Conservation (phyloP, 2,797 vertebrate genomes). For the Setipinna tenuifilis region DNA sequence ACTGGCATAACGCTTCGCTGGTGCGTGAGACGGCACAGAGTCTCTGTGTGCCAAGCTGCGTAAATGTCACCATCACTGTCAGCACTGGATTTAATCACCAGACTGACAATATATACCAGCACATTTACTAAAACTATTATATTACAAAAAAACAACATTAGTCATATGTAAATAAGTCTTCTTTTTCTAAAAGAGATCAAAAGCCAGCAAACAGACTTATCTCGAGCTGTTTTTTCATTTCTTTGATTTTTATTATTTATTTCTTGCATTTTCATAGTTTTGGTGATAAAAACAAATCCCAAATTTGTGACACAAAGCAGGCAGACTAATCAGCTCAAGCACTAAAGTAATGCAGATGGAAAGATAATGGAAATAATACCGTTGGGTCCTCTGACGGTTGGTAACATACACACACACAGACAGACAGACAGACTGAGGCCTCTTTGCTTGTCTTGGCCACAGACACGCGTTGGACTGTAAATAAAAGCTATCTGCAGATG, state of each 20-base stretch:
- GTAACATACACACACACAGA: too few relatives aligned
- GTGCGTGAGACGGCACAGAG: not conserved
- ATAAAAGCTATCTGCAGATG: not conserved
- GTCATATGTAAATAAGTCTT: not conserved
- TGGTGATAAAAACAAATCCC: not conserved
- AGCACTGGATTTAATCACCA: not conserved
- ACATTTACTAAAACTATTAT: not conserved
- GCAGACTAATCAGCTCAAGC: not conserved
- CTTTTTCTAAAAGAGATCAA: not conserved
- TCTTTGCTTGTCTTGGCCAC: not conserved
- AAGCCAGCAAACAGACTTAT: not conserved
- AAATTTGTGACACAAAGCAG: not conserved
- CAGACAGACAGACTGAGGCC: not conserved
- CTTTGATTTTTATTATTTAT: not conserved
- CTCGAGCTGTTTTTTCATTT: not conserved
- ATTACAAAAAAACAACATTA: not conserved
- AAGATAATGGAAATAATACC: not conserved
- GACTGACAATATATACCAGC: not conserved
- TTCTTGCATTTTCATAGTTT: not conserved
- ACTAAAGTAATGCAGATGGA: not conserved
- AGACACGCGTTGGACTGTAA: not conserved
- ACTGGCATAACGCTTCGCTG: not conserved
- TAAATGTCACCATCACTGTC: conserved; percentile 8
- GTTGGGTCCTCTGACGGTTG: not conserved
- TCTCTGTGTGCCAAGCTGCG: not conserved